These are phyloP conservation scores for Mellilla xanthometata DNA, from an alignment of 2,888 invertebrate genomes.

Conservation along the genomic window DNA sequence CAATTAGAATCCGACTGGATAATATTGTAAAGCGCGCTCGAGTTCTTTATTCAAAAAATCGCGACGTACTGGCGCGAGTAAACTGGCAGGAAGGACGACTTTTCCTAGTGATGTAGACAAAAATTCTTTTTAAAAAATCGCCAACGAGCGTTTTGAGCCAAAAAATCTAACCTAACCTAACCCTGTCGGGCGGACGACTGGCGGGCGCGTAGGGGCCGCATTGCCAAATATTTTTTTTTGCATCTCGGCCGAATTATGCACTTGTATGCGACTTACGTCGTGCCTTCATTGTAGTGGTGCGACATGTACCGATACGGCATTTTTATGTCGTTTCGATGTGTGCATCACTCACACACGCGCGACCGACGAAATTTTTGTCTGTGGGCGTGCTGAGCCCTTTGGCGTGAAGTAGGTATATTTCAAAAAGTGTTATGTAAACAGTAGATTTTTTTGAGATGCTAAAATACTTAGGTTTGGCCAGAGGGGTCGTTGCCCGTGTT, in stretches of 20 bases:
- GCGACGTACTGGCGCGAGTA: constrained; percentile 66
- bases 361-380: constrained; percentile 63
- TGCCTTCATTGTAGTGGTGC: constrained; percentile 81
- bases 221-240: constrained; percentile 83
- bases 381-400: constrained; percentile 73
- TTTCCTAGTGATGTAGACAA: constrained; percentile 65
- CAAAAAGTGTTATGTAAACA: constrained; percentile 81
- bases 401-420: constrained; percentile 62
- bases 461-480: constrained; percentile 76
- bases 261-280: constrained; percentile 82
- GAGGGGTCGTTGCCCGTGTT: constrained; percentile 71
- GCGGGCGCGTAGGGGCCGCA: constrained; percentile 81
- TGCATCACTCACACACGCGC: constrained; percentile 66
- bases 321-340: constrained; percentile 71
- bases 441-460: constrained; percentile 59
- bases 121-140: constrained; percentile 72
- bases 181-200: constrained; percentile 82
- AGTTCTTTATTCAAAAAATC: constrained; percentile 72
- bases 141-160: constrained; percentile 81
- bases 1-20: constrained; percentile 59
- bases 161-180: constrained; percentile 83
- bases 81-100: constrained; percentile 62
- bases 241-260: constrained; percentile 83
- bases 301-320: constrained; percentile 78
- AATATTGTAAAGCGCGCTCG: constrained; percentile 37